Evolutionary conservation across 2,113 vertebrate genomes (phyloP).

Genomic region (Dasyurus viverrinus): DNA sequence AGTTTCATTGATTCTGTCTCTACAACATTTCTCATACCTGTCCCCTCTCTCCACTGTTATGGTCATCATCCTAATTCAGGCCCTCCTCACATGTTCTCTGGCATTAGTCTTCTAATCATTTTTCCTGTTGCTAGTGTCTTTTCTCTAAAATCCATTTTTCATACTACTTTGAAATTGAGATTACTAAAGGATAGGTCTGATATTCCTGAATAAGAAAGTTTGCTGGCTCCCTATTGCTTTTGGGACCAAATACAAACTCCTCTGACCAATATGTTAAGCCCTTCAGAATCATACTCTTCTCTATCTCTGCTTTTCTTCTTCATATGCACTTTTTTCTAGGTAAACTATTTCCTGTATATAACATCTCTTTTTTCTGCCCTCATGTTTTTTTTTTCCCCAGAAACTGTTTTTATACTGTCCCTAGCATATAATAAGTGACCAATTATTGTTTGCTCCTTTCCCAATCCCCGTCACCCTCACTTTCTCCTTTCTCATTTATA

Average conservation of each 20-base stretch:
- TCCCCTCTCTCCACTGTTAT: background rate
- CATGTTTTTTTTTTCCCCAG: background rate
- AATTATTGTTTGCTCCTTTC: background rate
- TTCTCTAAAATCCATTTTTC: background rate
- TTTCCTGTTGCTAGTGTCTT: background rate
- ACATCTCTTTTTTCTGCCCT: background rate
- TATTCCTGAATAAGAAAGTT: constrained; percentile 42
- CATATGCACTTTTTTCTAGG: background rate
- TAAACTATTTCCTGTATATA: background rate
- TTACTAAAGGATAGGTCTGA: constrained; percentile 1
- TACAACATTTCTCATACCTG: constrained; percentile 17
- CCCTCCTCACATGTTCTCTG: background rate
- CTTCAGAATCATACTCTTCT: background rate
- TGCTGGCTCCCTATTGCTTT: background rate
- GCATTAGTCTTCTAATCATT: background rate
- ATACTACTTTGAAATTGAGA: background rate
- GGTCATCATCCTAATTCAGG: background rate
- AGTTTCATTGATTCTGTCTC: constrained; percentile 7
- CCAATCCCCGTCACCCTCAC: constrained; percentile 2
- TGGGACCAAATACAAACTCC: background rate
- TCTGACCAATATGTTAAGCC: background rate
- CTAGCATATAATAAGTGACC: no score
- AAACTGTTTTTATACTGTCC: background rate
- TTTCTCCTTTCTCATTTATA: background rate
- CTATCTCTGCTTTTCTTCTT: background rate